Evolutionary conservation across 2,797 vertebrate species (phyloP), one percentile per base, ranked within the genome.

Genomic region (Linurgus olivaceus): DNA sequence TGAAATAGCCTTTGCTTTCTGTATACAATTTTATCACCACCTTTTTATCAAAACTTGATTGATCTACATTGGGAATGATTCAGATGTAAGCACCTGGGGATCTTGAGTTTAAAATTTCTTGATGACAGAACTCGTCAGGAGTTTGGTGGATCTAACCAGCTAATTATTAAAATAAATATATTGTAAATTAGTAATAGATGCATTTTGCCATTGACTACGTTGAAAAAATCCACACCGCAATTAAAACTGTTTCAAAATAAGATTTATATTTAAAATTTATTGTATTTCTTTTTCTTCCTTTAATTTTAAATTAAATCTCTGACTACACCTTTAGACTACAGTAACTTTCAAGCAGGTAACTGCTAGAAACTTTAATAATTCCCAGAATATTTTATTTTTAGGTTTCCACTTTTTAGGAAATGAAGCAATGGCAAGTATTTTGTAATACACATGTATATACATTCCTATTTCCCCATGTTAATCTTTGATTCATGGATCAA

Each of bases 221-320:
- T 23, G 26, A 31, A 12, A 42, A 42, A 61, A 15, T 5, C 6
- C 0, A 0, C 9, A 37, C 13, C 2, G 28, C 12, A 62, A 8
- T 33, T 72, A 40, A 6, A 75, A 4, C 4, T 42, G 6, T 66
- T 86, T 54, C 4, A 35, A 77, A 68, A 47, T 9, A 47, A 38
- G 15, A 26, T 26, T 37, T 45, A 35, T 33, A 24, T 80, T 76
- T 61, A 16, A 21, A 31, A 81, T 8, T 17, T 6, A 13, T 3
- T 58, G 5, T 31, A 13, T 52, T 67, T n/a, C 1, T 35, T 51
- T 26, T 40, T 42, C 13, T 37, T 88, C 5, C 7, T 70, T 81
- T 54, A 73, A 29, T 40, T 70, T 84, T 51, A 12, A 29, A 55
- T 58, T 0, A 67, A 78, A 25, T 18, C 6, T 57, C 62, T 44